Conservation (phyloP, 2,113 vertebrate species). For the Myrmecobius fasciatus region DNA sequence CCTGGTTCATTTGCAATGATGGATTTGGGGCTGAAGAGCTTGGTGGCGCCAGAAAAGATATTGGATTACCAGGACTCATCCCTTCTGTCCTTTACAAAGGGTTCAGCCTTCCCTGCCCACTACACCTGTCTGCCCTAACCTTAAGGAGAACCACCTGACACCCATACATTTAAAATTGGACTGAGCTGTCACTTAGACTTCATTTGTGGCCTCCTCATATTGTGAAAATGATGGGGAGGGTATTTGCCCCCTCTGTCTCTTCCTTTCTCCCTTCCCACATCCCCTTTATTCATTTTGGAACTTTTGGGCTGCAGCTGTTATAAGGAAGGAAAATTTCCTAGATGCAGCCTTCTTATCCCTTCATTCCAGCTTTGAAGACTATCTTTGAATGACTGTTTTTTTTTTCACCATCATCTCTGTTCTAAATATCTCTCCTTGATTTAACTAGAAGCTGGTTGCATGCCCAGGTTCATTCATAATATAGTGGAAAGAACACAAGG, state of each 20-base stretch:
- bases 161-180: constrained; percentile 31
- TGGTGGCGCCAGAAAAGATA: constrained; percentile 67
- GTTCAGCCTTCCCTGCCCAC: constrained; percentile 22
- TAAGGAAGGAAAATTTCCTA: neutral
- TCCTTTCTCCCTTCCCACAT: neutral
- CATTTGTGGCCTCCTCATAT: neutral
- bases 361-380: neutral
- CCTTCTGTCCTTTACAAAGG: constrained; percentile 64
- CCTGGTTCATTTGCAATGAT: constrained; percentile 79
- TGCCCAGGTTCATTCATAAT: neutral
- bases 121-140: constrained; percentile 37
- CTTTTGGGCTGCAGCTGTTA: neutral
- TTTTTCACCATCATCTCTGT: neutral
- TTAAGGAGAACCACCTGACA: constrained; percentile 49
- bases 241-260: neutral
- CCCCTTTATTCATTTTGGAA: neutral
- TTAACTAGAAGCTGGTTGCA: neutral
- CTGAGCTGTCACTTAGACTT: neutral
- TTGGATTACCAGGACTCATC: constrained; percentile 74
- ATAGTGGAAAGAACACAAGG: neutral
- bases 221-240: neutral
- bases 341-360: neutral
- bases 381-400: neutral
- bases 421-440: neutral
- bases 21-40: constrained; percentile 67